Base-by-base conservation (phyloP, 2,888 invertebrate genomes). In the Drosophila lutescens region DNA sequence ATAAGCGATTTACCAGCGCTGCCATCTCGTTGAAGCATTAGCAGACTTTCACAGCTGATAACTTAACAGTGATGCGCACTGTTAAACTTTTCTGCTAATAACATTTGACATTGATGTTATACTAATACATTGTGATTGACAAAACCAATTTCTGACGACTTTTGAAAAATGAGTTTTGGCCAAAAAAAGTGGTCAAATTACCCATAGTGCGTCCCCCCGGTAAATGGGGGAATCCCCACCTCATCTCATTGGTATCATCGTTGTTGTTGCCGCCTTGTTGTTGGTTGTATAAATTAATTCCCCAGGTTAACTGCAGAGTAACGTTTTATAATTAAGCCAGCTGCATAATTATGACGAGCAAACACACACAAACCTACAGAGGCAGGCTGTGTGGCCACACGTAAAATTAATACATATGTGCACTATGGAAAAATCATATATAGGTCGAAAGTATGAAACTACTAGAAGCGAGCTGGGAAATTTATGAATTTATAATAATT, bases 301-400 rank as follows among this genome's bases (percentile, higher is more conserved):
- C 79, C 86, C 81, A 79, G 81, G 84, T 88, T 81, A 87, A 86
- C 78, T 81, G 76, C 84, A 74, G 74, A 73, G 77, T 80, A 81
- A 86, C 81, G 81, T 84, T 86, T 86, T 87, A 88, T 86, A 88
- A 84, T 88, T 88, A 86, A 87, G 85, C 86, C 87, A 84, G 87
- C 80, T 86, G 87, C 84, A 84, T 87, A 87, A 88, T 88, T 88
- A 88, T 86, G 79, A 72, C 76, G 66, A 68, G 65, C 77, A 72
- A 66, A 63, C 67, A 68, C 36, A 59, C 38, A 60, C 54, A 72
- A 50, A 62, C 49, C 44, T 30, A 58, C 20, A 38, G 32, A 62
- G 32, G 58, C 44, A 51, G 20, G 41, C 50, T 20, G 15, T 51
- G 40, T 20, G 58, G 54, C 34, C 36, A 54, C 38, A 63, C 15